These are phyloP conservation scores for Myotis davidii DNA, from an alignment of 2,113 vertebrate genomes.

Conservation along the genomic window DNA sequence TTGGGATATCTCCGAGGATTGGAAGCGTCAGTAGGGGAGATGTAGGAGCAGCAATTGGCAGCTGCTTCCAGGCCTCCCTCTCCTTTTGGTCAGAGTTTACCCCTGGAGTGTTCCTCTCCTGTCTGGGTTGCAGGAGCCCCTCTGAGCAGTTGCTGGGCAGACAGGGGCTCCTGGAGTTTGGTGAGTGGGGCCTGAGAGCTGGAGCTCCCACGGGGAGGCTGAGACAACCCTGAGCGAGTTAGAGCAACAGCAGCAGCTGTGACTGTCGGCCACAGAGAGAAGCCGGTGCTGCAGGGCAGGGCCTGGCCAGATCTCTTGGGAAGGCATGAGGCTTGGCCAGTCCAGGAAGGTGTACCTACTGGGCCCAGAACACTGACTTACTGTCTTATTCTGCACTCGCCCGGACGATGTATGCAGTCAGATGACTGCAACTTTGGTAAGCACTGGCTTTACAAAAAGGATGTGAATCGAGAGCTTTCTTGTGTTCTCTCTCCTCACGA, in stretches of 20 bases:
- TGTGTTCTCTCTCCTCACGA: neutral
- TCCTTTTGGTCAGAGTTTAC: neutral
- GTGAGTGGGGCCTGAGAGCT: neutral
- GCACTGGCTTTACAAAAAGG: neutral
- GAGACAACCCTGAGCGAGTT: neutral
- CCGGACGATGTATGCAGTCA: neutral
- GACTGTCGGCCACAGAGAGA: neutral
- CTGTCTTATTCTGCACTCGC: neutral
- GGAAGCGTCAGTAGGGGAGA: neutral
- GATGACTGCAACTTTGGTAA: neutral
- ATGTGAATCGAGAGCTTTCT: neutral
- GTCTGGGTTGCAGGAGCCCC: neutral
- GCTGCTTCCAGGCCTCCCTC: neutral
- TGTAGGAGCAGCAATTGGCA: accelerated
- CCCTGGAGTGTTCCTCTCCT: neutral
- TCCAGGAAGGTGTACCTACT: neutral
- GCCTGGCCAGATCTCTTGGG: neutral
- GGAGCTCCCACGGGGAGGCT: neutral
- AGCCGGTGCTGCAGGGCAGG: neutral
- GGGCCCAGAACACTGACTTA: neutral
- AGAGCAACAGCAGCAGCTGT: neutral
- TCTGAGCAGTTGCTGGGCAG: neutral
- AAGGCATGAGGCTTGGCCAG: neutral
- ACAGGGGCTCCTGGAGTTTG: neutral
- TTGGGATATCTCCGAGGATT: neutral